Evolutionary conservation across 2,797 vertebrate genomes (phyloP), one percentile per base, ranked within the genome.

Genomic region (Simalia tracyae): DNA sequence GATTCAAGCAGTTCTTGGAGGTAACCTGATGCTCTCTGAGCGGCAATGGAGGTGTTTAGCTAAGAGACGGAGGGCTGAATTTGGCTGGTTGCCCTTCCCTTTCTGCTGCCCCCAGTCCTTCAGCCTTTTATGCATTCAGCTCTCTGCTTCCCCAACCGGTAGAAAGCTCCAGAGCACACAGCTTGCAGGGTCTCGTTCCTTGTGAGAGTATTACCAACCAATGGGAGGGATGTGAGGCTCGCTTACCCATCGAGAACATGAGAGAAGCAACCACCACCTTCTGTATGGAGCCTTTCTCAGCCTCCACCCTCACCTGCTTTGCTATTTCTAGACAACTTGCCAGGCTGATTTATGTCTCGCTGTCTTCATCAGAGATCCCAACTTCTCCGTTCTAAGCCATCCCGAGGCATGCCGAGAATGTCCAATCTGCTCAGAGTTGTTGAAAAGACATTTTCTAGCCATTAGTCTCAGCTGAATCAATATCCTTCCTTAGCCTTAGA

Each of bases 1-100:
- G 99, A 90, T 98, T 99, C 89, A 98, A 98, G 94, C 97, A 98
- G 91, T 99, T 99, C 10, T 95, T 99, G 11, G 98, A 99, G 98
- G 99, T 99, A 93, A 96, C 19, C 85, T 0, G 4, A 4, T 0
- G 9, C 81, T 54, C 17, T 2, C 1, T 90, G 87, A 84, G 7
- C 36, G 3, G 11, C 15, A 17, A 8, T 6, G 4, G 10, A 1
- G 9, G 36, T 56, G 3, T 61, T 36, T 15, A 19, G 4, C 7
- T n/a, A 26, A 46, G 36, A 19, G 2, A 1, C 3, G 4, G 24
- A 10, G 10, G 1, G 1, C 17, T 26, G 60, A 14, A 17, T 61
- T 14, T 17, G 68, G 19, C n/a, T 15, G 5, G 5, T 60, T 64
- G 31, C 8, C 14, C 10, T 60, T 12, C 2, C 22, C 28, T 24